phyloP scores from a whole-genome alignment of 2,888 invertebrate species.

The Noctua comes region DNA sequence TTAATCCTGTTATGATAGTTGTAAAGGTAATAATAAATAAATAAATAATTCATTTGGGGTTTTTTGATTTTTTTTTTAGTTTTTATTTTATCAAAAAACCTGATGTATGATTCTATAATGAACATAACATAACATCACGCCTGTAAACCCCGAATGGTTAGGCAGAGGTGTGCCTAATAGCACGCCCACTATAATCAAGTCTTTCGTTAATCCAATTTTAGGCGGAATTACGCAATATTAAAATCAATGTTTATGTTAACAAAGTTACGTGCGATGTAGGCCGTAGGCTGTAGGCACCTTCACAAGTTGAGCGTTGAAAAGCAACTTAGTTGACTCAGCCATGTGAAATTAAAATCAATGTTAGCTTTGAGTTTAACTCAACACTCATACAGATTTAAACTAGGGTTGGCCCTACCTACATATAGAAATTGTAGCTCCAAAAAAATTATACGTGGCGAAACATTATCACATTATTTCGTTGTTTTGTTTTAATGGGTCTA shows the following conservation, averaged over 20 bases:
- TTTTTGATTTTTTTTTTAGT: too few species aligned
- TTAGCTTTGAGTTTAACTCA: slow-evolving; percentile 15
- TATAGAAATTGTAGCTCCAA: background rate
- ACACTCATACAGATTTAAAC: background rate
- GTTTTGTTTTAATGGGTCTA: background rate
- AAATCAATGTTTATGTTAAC: slow-evolving; percentile 9
- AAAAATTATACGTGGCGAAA: background rate
- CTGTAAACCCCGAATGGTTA: too few species aligned
- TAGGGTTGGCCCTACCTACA: slow-evolving; percentile 2
- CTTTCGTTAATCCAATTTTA: background rate
- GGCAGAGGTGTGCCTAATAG: too few species aligned
- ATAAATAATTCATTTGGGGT: too few species aligned
- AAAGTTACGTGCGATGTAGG: slow-evolving; percentile 5
- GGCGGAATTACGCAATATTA: background rate
- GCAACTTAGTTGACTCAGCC: slow-evolving; percentile 5
- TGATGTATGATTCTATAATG: background rate
- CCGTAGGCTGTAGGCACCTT: background rate
- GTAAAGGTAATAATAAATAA: too few species aligned
- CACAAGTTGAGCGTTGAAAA: background rate
- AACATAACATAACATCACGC: too few species aligned
- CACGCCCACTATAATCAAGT: background rate
- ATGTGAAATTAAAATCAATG: slow-evolving; percentile 25
- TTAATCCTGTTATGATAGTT: too few species aligned
- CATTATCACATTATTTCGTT: background rate
- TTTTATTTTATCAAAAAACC: background rate